These are phyloP conservation scores for Platorchestia sp. DNA, from an alignment of 1,140 invertebrate species.

Conservation along the genomic window DNA sequence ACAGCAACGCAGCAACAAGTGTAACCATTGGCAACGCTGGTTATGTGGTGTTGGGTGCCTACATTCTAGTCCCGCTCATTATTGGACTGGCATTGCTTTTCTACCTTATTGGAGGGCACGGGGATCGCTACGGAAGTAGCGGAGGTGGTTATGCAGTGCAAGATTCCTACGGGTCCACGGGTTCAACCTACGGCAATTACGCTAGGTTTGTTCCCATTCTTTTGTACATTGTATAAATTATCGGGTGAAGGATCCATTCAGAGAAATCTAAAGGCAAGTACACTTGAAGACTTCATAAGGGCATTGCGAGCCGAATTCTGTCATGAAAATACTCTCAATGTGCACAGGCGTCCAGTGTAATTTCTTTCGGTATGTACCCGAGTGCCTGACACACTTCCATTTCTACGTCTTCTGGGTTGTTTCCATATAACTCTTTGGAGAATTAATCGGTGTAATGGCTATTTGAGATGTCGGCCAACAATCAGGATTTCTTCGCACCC, in stretches of 20 bases:
- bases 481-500: slow-evolving; percentile 48
- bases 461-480: slow-evolving; percentile 54
- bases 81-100: slow-evolving; percentile 57
- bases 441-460: slow-evolving; percentile 50
- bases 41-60: slow-evolving; percentile 57
- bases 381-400: slow-evolving; percentile 49
- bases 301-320: slow-evolving; percentile 49
- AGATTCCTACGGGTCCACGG: slow-evolving; percentile 14
- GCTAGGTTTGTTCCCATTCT: slow-evolving; percentile 24
- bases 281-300: slow-evolving; percentile 2
- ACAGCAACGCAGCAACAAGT: background rate
- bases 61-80: slow-evolving; percentile 52
- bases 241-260: background rate
- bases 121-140: slow-evolving; percentile 29
- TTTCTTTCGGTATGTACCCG: slow-evolving; percentile 19
- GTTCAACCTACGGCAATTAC: slow-evolving; percentile 31
- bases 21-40: slow-evolving; percentile 55
- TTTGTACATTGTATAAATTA: slow-evolving; percentile 7
- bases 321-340: background rate
- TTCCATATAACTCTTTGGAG: slow-evolving; percentile 9
- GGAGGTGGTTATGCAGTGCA: background rate
- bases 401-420: slow-evolving; percentile 10
- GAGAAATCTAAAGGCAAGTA: slow-evolving; percentile 3
- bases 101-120: slow-evolving; percentile 58
- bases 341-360: slow-evolving; percentile 5